A percentile compares a stretch with the other conserved stretches of the same genome.
These are phyloP conservation scores for Takifugu bimaculatus DNA, from an alignment of 2,113 vertebrate genomes.

Conservation along the genomic window DNA sequence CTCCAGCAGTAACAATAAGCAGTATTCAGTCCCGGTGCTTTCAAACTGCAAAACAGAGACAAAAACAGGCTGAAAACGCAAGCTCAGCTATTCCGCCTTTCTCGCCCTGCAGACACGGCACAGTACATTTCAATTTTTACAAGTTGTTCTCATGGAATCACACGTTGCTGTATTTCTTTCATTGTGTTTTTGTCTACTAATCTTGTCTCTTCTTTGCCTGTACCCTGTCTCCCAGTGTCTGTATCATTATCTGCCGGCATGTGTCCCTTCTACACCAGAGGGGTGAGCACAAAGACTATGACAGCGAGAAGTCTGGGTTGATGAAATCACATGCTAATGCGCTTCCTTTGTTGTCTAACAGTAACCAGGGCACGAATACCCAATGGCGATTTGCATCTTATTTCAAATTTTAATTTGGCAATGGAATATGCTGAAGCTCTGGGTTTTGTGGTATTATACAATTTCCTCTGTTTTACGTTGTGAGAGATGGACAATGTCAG, in stretches of 20 bases:
- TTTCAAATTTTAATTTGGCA: slow-evolving; percentile 76
- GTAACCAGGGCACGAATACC: slow-evolving; percentile 76
- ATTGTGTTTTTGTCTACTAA: slow-evolving; percentile 14
- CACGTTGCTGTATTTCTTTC: slow-evolving; percentile 9
- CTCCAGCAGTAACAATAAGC: slow-evolving; percentile 28
- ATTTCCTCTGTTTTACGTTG: slow-evolving; percentile 40
- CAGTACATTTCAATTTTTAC: slow-evolving; percentile 33
- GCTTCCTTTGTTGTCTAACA: slow-evolving; percentile 78
- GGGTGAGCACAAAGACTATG: slow-evolving; percentile 21
- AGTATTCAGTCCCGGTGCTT: slow-evolving; percentile 16
- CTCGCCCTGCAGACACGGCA: slow-evolving; percentile 25
- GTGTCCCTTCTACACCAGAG: slow-evolving; percentile 14
- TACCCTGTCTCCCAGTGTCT: slow-evolving; percentile 17
- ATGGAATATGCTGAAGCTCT: slow-evolving; percentile 62
- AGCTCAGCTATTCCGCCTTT: slow-evolving; percentile 41
- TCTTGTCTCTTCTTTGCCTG: slow-evolving; percentile 5
- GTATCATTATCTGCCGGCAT: slow-evolving; percentile 15
- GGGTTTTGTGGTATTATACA: slow-evolving; percentile 54
- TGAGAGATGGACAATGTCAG: slow-evolving; percentile 63
- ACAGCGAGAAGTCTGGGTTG: slow-evolving; percentile 53
- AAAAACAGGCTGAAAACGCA: slow-evolving; percentile 40
- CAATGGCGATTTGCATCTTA: slow-evolving; percentile 77
- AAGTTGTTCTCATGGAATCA: slow-evolving; percentile 19
- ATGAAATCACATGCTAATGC: slow-evolving; percentile 76
- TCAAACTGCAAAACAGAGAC: slow-evolving; percentile 34